Conservation (phyloP, 2,888 invertebrate species). For the Myathropa florea region DNA sequence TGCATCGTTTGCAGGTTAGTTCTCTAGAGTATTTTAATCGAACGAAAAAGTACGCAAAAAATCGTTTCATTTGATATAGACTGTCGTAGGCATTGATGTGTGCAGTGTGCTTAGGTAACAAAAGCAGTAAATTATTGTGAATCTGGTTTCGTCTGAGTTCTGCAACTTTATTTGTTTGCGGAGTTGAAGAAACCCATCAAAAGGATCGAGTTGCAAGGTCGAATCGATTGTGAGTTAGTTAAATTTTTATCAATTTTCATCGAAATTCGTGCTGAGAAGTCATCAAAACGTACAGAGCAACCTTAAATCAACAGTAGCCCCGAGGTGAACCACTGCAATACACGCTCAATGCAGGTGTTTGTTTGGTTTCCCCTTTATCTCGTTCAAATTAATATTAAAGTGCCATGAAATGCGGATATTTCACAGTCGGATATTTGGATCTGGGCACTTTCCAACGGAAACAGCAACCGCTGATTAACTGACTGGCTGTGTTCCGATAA, state of each 20-base stretch:
- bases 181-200: constrained; percentile 42
- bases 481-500: background rate
- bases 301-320: background rate
- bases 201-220: constrained; percentile 44
- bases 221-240: constrained; percentile 20
- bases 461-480: background rate
- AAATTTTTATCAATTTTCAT: constrained; percentile 32
- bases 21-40: background rate
- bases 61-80: background rate
- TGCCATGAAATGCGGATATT: background rate
- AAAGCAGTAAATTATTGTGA: constrained; percentile 15
- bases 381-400: background rate
- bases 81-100: constrained; percentile 13
- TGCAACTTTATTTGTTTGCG: constrained; percentile 9
- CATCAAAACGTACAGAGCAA: background rate
- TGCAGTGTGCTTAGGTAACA: constrained; percentile 16
- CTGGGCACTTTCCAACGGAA: background rate
- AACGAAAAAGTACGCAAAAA: background rate
- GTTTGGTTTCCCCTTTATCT: background rate
- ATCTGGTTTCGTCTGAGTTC: constrained; percentile 1
- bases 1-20: constrained; percentile 51
- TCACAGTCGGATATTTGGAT: background rate
- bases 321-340: background rate
- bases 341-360: constrained; percentile 8
- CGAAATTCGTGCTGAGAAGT: background rate